Evolutionary conservation across 1,140 invertebrate species (phyloP).

Genomic region (Pseudomyrmex gracilis): DNA sequence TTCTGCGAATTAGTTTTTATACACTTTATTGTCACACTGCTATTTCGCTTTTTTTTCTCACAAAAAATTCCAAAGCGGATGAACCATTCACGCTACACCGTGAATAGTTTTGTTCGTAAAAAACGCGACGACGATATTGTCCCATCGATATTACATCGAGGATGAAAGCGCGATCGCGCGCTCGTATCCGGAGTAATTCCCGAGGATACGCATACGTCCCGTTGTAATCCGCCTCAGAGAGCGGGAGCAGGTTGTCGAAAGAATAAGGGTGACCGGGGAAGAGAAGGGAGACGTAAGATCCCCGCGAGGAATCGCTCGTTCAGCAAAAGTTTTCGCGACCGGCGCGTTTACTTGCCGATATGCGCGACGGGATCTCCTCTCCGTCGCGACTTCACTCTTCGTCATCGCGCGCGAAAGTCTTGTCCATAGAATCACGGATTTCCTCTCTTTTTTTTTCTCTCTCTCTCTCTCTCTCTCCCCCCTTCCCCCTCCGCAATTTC

Average conservation of each 20-base stretch:
- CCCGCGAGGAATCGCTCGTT: conserved; percentile 37
- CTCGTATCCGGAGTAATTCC: conserved; percentile 15
- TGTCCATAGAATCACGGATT: conserved; percentile 40
- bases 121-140: conserved; percentile 12
- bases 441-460: conserved; percentile 3
- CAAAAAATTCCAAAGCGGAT: too few species aligned
- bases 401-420: conserved; percentile 25
- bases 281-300: conserved; percentile 23
- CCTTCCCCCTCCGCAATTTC: neutral
- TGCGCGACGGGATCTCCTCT: neutral
- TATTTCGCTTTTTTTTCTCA: too few species aligned
- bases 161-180: conserved; percentile 2
- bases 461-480: neutral
- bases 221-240: conserved; percentile 30
- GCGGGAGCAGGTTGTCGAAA: conserved; percentile 16
- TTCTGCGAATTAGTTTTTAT: neutral
- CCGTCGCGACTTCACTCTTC: neutral
- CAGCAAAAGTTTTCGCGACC: conserved; percentile 33
- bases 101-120: neutral
- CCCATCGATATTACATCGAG: conserved; percentile 42
- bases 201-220: neutral
- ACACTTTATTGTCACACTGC: too few species aligned
- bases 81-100: too few species aligned
- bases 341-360: conserved; percentile 46
- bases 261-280: conserved; percentile 6